These are phyloP conservation scores for Archocentrus centrarchus DNA, from an alignment of 2,113 vertebrate genomes.

Conservation along the genomic window DNA sequence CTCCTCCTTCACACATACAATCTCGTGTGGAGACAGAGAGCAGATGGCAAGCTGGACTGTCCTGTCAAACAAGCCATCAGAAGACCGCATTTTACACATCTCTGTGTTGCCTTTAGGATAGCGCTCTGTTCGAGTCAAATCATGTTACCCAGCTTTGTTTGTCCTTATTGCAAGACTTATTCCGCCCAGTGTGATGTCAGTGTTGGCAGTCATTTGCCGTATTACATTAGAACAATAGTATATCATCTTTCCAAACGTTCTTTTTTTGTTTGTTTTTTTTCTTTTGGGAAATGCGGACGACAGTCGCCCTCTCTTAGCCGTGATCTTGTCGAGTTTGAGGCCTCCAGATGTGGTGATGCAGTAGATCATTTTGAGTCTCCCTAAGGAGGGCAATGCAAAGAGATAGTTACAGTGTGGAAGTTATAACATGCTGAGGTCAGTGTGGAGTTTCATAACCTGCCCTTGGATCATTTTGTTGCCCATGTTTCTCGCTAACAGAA, in stretches of 20 bases:
- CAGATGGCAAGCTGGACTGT: constrained; percentile 39
- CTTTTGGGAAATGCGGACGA: not conserved
- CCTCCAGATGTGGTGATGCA: constrained; percentile 12
- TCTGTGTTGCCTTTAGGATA: not conserved
- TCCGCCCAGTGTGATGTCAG: not conserved
- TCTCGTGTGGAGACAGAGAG: constrained; percentile 32
- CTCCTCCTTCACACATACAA: constrained; percentile 24
- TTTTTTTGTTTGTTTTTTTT: not conserved
- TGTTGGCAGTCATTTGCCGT: constrained; percentile 5
- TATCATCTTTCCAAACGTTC: constrained; percentile 25
- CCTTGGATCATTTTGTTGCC: not conserved
- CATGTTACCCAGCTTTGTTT: not conserved
- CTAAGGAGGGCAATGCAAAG: not conserved
- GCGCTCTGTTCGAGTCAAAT: not conserved
- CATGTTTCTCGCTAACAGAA: too few species aligned
- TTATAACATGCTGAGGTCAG: not conserved
- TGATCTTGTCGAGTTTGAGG: constrained; percentile 20
- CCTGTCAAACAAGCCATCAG: constrained; percentile 70
- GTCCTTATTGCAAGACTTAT: not conserved
- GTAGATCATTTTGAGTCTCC: not conserved
- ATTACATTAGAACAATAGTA: not conserved
- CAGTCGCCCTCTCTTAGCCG: not conserved
- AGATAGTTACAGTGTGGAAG: not conserved
- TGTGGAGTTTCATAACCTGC: not conserved
- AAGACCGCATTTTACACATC: constrained; percentile 51